These are phyloP conservation scores for Drosophila multiciliata DNA, from an alignment of 2,888 invertebrate species.

Conservation along the genomic window DNA sequence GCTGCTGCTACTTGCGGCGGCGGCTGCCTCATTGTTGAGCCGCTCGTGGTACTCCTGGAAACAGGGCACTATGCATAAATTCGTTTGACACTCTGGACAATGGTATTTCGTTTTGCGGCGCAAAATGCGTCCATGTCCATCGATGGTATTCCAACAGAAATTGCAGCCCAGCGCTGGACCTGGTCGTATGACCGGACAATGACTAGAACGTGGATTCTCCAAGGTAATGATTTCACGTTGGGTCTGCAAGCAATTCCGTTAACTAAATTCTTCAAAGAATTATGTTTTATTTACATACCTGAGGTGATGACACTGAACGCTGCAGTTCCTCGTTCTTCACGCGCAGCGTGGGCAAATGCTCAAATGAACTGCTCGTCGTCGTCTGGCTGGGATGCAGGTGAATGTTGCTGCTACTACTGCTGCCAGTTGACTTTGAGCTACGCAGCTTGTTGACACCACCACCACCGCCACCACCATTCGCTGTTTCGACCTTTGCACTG, in stretches of 20 bases:
- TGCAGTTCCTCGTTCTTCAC: constrained; percentile 87
- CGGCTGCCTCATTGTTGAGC: constrained; percentile 84
- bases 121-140: constrained; percentile 92
- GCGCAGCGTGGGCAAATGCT: constrained; percentile 85
- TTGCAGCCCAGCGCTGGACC: constrained; percentile 95
- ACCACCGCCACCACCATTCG: constrained; percentile 59
- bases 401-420: constrained; percentile 54
- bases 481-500: constrained; percentile 45
- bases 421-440: constrained; percentile 78
- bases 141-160: constrained; percentile 96
- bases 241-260: constrained; percentile 79
- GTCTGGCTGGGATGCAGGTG: constrained; percentile 66
- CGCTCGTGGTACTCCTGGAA: constrained; percentile 94
- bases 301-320: constrained; percentile 88
- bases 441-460: constrained; percentile 69
- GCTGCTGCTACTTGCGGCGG: constrained; percentile 50
- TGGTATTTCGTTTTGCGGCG: constrained; percentile 95
- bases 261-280: not conserved
- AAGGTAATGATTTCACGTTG: constrained; percentile 84
- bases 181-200: constrained; percentile 92
- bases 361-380: constrained; percentile 82
- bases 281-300: constrained; percentile 83
- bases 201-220: constrained; percentile 88
- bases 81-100: constrained; percentile 95
- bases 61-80: constrained; percentile 95